Conservation (phyloP, 2,113 vertebrate genomes). For the Balaenoptera acutorostrata region DNA sequence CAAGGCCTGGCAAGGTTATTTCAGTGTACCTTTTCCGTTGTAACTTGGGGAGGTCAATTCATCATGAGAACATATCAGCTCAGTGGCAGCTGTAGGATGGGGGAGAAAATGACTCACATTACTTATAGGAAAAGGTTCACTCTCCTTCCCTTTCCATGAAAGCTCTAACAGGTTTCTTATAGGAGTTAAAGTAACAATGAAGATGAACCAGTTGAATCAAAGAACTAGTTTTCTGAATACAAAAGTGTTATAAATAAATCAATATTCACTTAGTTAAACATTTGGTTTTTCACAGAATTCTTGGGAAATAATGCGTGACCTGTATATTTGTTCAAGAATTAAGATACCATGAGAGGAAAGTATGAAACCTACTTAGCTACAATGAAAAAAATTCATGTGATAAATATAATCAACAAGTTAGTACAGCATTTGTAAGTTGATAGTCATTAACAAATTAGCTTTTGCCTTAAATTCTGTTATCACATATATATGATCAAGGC, state of each 20-base stretch:
- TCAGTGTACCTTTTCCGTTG: slow-evolving; percentile 74
- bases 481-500: background rate
- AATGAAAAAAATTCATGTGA: background rate
- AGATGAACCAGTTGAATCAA: background rate
- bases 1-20: slow-evolving; percentile 71
- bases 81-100: background rate
- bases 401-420: background rate
- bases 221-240: background rate
- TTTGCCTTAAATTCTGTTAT: slow-evolving; percentile 2
- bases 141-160: background rate
- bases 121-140: background rate
- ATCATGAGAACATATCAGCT: background rate
- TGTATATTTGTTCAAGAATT: slow-evolving; percentile 7
- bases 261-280: background rate
- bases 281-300: background rate
- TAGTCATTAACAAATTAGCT: background rate
- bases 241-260: background rate
- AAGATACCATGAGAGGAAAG: background rate
- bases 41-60: slow-evolving; percentile 41
- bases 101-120: background rate
- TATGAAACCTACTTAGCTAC: background rate
- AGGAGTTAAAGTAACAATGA: background rate
- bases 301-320: background rate
- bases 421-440: background rate
- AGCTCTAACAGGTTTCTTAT: background rate